Base-by-base conservation (phyloP, 2,113 vertebrate genomes). In the Elephas maximus region DNA sequence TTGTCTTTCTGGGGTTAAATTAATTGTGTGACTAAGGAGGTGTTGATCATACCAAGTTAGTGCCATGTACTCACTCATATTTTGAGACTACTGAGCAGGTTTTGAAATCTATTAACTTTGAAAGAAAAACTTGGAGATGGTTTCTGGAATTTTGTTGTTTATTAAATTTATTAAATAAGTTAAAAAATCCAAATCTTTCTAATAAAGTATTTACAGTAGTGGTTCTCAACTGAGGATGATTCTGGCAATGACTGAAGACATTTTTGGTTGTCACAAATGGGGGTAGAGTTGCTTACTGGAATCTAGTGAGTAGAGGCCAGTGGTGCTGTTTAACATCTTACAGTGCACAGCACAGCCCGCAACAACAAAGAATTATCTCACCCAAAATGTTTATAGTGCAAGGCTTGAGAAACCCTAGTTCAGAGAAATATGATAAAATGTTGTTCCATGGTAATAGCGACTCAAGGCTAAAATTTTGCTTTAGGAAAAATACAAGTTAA, bases 401-500 rank as follows among this genome's bases (percentile, higher is more conserved):
- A 28, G 23, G 24, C 3, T 80, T 63, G 20, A 93, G 62, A 88
- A 77, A 79, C n/a, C 15, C 30, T 93, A 8, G 53, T 77, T 85
- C 86, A 41, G 53, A 88, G 48, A 94, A 94, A 63, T 62, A 76
- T 8, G 73, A 73, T 95, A 62, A 80, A 90, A 37, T 92, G 33
- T 81, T 77, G 18, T 62, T 63, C 37, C 80, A 11, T 21, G n/a
- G 6, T 69, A 81, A 91, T 33, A 94, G 57, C 37, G 48, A 53
- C n/a, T 95, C 45, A 81, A 26, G 9, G 73, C 30, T 65, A 60
- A 84, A 94, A 41, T 30, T 85, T 88, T 37, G 79, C 20, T 45
- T 14, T 67, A 51, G 57, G 37, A 88, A 96, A 96, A 96, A 96
- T 93, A 60, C 4, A n/a, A 90, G 84, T 85, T 65, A 57, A 95